Evolutionary conservation across 2,888 invertebrate species (phyloP).

Genomic region (Tenthredo mesomela): DNA sequence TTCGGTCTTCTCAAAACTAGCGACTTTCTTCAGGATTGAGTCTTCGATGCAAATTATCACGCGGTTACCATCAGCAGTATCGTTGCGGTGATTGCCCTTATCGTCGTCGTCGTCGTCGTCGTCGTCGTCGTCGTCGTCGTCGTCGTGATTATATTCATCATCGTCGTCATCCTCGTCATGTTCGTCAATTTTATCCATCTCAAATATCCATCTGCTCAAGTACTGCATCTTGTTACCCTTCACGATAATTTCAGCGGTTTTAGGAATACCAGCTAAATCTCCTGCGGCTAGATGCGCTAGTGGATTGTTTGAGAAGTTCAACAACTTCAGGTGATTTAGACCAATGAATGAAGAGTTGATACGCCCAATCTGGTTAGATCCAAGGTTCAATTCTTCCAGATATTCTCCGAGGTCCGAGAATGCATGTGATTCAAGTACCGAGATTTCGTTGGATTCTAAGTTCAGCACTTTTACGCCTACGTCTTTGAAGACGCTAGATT

Average conservation of each 20-base stretch:
- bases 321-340: constrained; percentile 61
- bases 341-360: constrained; percentile 63
- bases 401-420: constrained; percentile 55
- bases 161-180: neutral
- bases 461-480: constrained; percentile 58
- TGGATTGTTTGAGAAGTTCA: constrained; percentile 66
- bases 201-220: neutral
- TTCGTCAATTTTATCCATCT: neutral
- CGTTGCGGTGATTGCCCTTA: constrained; percentile 30
- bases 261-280: constrained; percentile 64
- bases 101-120: neutral
- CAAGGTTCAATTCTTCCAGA: constrained; percentile 62
- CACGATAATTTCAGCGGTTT: constrained; percentile 58
- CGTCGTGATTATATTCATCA: neutral
- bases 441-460: constrained; percentile 64
- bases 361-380: constrained; percentile 59
- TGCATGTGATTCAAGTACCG: constrained; percentile 64
- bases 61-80: constrained; percentile 53
- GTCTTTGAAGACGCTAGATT: constrained; percentile 62
- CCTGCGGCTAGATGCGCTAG: constrained; percentile 61
- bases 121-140: no score
- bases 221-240: constrained; percentile 61
- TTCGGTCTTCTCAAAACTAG: constrained; percentile 54
- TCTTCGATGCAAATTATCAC: neutral
- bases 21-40: constrained; percentile 58